These are phyloP conservation scores for Pegoplata infirma DNA, from an alignment of 2,888 invertebrate genomes.

Conservation along the genomic window DNA sequence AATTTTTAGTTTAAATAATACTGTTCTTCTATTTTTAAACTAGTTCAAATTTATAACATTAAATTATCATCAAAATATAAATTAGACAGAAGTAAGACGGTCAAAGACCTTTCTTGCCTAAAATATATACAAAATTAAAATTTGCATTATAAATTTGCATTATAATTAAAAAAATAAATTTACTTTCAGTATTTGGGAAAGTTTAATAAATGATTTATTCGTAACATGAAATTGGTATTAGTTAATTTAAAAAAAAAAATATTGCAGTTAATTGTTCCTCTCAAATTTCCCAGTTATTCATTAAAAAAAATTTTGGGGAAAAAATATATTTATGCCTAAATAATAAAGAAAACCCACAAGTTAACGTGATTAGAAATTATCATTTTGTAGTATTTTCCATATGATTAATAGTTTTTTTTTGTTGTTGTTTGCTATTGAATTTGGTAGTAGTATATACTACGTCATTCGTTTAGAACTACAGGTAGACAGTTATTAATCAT, in stretches of 20 bases:
- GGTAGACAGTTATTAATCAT: background rate
- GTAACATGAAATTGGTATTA: background rate
- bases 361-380: slow-evolving; percentile 11
- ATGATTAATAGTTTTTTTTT: slow-evolving; percentile 7
- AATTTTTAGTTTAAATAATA: too few species aligned
- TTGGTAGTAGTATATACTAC: background rate
- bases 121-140: background rate
- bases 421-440: slow-evolving; percentile 1
- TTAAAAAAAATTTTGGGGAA: slow-evolving; percentile 3
- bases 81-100: background rate
- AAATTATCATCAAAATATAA: background rate
- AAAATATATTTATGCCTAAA: background rate
- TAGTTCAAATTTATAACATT: background rate
- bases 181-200: background rate
- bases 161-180: background rate
- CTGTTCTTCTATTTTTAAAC: background rate
- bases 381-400: background rate
- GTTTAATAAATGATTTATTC: too few species aligned
- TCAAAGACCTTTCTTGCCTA: background rate
- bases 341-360: background rate
- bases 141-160: too few species aligned
- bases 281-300: background rate
- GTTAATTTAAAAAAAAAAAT: background rate
- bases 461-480: background rate
- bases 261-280: background rate